Conservation (phyloP, 2,113 vertebrate species). For the Heterotilapia buettikoferi region DNA sequence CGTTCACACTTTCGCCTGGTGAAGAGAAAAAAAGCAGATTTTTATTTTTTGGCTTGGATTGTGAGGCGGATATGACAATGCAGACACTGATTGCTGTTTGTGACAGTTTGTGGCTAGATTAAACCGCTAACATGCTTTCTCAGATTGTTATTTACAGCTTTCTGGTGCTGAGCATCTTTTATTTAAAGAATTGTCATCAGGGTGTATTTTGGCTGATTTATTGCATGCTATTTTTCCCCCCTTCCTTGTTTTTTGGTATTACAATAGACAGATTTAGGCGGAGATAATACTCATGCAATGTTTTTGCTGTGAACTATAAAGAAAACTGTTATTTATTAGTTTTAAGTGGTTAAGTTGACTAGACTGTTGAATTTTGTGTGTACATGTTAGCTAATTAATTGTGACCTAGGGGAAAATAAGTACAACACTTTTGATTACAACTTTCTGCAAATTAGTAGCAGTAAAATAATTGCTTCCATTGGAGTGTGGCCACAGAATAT, state of each 20-base stretch:
- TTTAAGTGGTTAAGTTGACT: not conserved
- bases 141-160: not conserved
- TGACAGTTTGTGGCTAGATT: not conserved
- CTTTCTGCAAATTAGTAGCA: conserved; percentile 5
- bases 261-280: not conserved
- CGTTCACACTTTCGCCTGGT: not conserved
- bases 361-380: not conserved
- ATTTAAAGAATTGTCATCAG: not conserved
- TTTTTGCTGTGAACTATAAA: not conserved
- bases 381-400: not conserved
- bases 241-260: not conserved
- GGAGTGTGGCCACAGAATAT: not conserved
- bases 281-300: not conserved
- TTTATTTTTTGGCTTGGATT: not conserved
- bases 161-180: not conserved
- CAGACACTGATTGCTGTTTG: not conserved
- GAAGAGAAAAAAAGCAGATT: not conserved
- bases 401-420: not conserved
- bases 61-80: not conserved
- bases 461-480: not conserved
- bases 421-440: not conserved
- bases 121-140: not conserved
- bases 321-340: not conserved
- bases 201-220: not conserved
- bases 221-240: not conserved